Evolutionary conservation across 2,888 invertebrate genomes (phyloP), one percentile per base, ranked within the genome.

Genomic region (Eupithecia subumbrata): DNA sequence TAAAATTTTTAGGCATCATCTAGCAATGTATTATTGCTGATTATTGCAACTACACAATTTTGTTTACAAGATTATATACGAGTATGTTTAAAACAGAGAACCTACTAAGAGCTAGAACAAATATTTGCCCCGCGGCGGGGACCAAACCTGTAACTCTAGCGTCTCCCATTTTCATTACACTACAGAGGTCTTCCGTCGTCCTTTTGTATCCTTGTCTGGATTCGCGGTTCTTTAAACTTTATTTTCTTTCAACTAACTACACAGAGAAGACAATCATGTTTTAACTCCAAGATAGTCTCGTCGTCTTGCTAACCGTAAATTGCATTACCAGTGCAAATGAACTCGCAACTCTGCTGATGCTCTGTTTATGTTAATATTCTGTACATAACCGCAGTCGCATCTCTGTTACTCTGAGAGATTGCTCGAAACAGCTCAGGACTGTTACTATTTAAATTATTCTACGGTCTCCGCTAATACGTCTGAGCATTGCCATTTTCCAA

Each of bases 301-400:
- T 66, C 66, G 37, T 18, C n/a, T 37, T n/a, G 11, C n/a, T n/a
- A 16, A 18, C 30, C 64, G 18, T 64, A 40, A 40, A 67, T 40
- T 67, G 1, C 40, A 67, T 67, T 40, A 40, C 12, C 37, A 67
- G 37, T n/a, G 37, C 67, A 67, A 64, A 67, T 40, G 34, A 40
- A 67, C 67, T n/a, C 12, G 5, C 40, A 37, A 67, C n/a, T 4
- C 40, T 34, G 40, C 22, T 40, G 67, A 37, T n/a, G n/a, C 40
- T 37, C 67, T 40, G 37, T 67, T 67, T 37, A 67, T 67, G 34
- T 67, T 37, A 67, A 67, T 67, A 11, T 40, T 67, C 22, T 22
- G n/a, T 66, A 66, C n/a, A 30, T 34, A 37, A 40, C 67, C 12
- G 67, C 37, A 37, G 40, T 67, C 67, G 67, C 9, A 67, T n/a